phyloP scores from a whole-genome alignment of 2,888 invertebrate genomes.

The Drosophila mimica region DNA sequence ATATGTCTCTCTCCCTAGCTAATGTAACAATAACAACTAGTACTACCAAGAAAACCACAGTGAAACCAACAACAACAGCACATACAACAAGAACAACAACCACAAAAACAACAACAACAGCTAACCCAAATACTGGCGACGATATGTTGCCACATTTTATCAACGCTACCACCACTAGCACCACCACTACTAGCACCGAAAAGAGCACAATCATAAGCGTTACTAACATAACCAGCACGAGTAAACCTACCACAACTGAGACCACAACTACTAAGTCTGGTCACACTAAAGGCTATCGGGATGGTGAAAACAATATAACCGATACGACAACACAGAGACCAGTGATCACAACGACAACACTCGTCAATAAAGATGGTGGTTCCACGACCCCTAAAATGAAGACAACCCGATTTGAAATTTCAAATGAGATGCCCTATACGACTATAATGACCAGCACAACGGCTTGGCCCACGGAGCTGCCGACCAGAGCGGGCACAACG shows the following conservation, averaged over 20 bases:
- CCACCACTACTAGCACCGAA: conserved; percentile 75
- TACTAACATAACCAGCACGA: conserved; percentile 66
- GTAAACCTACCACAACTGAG: conserved; percentile 54
- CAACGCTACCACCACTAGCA: conserved; percentile 75
- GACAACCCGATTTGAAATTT: conserved; percentile 83
- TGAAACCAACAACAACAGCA: conserved; percentile 60
- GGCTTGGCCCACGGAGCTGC: conserved; percentile 61
- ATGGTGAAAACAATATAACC: conserved; percentile 85
- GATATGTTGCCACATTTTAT: conserved; percentile 21
- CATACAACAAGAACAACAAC: conserved; percentile 55
- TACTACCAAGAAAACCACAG: conserved; percentile 79
- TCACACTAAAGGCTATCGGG: conserved; percentile 84
- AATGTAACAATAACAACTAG: conserved; percentile 84
- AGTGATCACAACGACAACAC: conserved; percentile 58
- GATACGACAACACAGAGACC: conserved; percentile 70
- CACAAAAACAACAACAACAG: conserved; percentile 48
- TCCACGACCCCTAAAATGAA: conserved; percentile 82
- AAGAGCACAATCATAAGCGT: conserved; percentile 74
- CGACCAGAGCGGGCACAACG: conserved; percentile 75
- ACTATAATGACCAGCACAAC: conserved; percentile 62
- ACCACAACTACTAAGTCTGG: conserved; percentile 79
- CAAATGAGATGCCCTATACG: conserved; percentile 77
- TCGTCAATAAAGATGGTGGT: conserved; percentile 55
- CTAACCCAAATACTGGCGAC: conserved; percentile 62
- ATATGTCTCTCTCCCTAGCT: conserved; percentile 84